Evolutionary conservation across 2,888 invertebrate species (phyloP), one percentile per base, ranked within the genome.

Genomic region (Amphimallon solstitiale): DNA sequence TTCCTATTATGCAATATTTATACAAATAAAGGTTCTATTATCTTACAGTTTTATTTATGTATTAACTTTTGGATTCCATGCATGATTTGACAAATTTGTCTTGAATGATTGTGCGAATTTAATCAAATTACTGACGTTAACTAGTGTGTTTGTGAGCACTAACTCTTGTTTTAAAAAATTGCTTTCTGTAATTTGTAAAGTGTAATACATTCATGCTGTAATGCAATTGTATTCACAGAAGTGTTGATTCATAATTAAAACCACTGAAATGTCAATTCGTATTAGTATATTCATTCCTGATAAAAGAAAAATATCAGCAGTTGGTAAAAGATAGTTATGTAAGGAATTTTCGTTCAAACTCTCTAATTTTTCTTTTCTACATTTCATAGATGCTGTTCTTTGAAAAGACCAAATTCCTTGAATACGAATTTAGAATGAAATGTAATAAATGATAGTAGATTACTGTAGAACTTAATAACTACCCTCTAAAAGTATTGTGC

Each of bases 191-290:
- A 4, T 40, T 29, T 40, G 6, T 15, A 51, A 23, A 9, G 15
- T 17, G 43, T 56, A 56, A 56, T 56, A 14, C 43, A 56, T 56
- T 10, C 56, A 56, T 56, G 56, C 7, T 43, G 15, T 29, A 29
- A 29, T 2, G 29, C 14, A 35, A 19, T 37, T 56, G 56, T 56
- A 56, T 56, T 56, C 40, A 23, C 38, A 17, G 29, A 29, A 21
- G n/a, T 37, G 21, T 4, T 17, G 19, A 35, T 46, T 43, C 15
- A 43, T 15, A 43, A 43, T 14, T 15, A 15, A n/a, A n/a, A n/a
- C n/a, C n/a, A n/a, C n/a, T n/a, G n/a, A n/a, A n/a, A n/a, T n/a
- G n/a, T n/a, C n/a, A n/a, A n/a, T n/a, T n/a, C n/a, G n/a, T n/a
- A n/a, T n/a, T n/a, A n/a, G n/a, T n/a, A n/a, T n/a, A n/a, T n/a